Evolutionary conservation across 2,113 vertebrate species (phyloP).

Genomic region (Trachemys scripta): DNA sequence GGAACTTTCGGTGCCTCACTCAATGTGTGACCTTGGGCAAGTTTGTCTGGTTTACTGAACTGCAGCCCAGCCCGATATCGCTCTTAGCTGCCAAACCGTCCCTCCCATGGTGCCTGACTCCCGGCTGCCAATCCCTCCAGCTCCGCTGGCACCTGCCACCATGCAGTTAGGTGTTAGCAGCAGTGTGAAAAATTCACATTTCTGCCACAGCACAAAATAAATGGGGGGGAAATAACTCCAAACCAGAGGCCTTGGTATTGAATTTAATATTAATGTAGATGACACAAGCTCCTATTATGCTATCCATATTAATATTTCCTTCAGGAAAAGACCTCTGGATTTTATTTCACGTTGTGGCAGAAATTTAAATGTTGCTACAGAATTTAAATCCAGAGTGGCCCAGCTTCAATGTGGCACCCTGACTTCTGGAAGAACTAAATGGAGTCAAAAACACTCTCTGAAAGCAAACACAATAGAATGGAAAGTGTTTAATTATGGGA

Average conservation of each 20-base stretch:
- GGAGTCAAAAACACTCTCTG: background rate
- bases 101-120: background rate
- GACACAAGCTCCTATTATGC: constrained; percentile 25
- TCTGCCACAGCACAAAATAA: background rate
- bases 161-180: background rate
- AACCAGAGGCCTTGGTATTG: constrained; percentile 26
- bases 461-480: background rate
- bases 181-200: background rate
- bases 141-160: background rate
- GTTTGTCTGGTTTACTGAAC: background rate
- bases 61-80: background rate
- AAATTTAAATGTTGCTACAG: constrained; percentile 5
- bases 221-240: background rate
- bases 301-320: constrained; percentile 65
- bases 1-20: background rate
- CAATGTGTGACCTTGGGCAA: background rate
- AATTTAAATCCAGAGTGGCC: background rate
- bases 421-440: background rate
- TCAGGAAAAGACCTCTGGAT: constrained; percentile 27
- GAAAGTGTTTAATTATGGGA: background rate
- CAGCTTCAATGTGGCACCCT: background rate
- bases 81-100: background rate
- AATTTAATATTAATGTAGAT: constrained; percentile 64
- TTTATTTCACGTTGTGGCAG: background rate
- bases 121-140: background rate